Base-by-base conservation (phyloP, 2,113 vertebrate species). In the Dendropsophus ebraccatus region DNA sequence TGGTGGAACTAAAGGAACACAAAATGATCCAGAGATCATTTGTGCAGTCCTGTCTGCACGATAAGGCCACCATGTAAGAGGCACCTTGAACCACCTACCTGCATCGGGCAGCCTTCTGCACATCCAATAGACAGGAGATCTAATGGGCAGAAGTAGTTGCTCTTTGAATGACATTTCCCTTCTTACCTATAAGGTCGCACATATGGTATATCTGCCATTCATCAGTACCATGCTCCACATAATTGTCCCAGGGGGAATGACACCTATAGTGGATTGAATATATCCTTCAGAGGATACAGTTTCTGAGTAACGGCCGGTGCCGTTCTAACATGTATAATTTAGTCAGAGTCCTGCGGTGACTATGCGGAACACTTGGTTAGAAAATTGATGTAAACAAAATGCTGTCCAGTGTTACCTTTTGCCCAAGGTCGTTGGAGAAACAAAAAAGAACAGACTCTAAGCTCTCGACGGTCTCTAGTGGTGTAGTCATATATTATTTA, bases 401-500 rank as follows among this genome's bases (percentile, higher is more conserved):
- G 13, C 58, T 65, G 78, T 62, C 78, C 62, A 54, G 45, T 25
- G 19, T 82, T 69, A 70, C 62, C 60, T 82, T 82, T 35, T 23
- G 58, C 56, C 75, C 75, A 79, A 85, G 84, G 62, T 85, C 84
- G 78, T 79, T 58, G 2, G 69, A 78, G 47, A 85, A 78, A 47
- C 41, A 62, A 60, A 85, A 30, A 78, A 85, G 60, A 50, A 85
- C 21, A 72, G 17, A 28, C 47, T 70, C 16, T 54, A 70, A 69
- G 65, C 45, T 50, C 41, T 60, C 52, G 32, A 62, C 69, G n/a
- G 35, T 58, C 52, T 60, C 23, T 49, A 72, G 69, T 56, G 79
- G 41, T 70, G 52, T 87, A 74, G 60, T 81, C 85, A 87, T 87
- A 81, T 81, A 87, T 87, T 87, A 87, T 87, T 87, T 81, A 87